A percentile compares a stretch with the other conserved stretches of the same genome.
phyloP scores from a whole-genome alignment of 2,888 invertebrate genomes.

The Limenitis camilla region DNA sequence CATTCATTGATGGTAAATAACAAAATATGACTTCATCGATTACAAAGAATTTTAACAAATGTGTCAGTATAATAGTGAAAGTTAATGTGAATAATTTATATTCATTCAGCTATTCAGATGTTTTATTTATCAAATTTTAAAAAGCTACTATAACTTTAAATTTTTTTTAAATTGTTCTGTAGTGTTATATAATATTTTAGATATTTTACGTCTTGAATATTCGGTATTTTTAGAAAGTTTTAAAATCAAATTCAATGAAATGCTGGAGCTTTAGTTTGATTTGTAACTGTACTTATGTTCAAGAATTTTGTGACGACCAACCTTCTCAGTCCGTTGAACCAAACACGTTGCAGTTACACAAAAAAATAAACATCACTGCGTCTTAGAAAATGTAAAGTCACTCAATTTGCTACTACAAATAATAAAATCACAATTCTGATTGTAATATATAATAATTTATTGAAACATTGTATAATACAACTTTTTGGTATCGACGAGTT shows the following conservation, averaged over 20 bases:
- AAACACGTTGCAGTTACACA: constrained; percentile 73
- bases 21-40: too few relatives aligned
- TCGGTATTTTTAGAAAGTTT: too few relatives aligned
- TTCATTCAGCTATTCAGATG: too few relatives aligned
- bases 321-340: constrained; percentile 72
- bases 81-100: too few relatives aligned
- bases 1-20: too few relatives aligned
- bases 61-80: too few relatives aligned
- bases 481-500: constrained; percentile 56
- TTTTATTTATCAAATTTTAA: too few relatives aligned
- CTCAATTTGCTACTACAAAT: constrained; percentile 39
- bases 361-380: constrained; percentile 62
- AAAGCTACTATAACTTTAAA: too few relatives aligned
- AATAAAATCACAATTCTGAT: constrained; percentile 32
- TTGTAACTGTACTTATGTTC: constrained; percentile 53
- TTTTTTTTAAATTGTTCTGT: too few relatives aligned
- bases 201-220: too few relatives aligned
- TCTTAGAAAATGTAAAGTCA: constrained; percentile 37
- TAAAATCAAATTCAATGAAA: constrained; percentile 28
- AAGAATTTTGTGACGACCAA: constrained; percentile 62
- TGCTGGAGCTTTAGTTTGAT: constrained; percentile 53
- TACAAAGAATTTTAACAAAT: too few relatives aligned
- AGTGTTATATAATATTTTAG: too few relatives aligned
- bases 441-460: constrained; percentile 32
- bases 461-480: constrained; percentile 33